phyloP scores from a whole-genome alignment of 2,888 invertebrate species.

The Pimpla rufipes region DNA sequence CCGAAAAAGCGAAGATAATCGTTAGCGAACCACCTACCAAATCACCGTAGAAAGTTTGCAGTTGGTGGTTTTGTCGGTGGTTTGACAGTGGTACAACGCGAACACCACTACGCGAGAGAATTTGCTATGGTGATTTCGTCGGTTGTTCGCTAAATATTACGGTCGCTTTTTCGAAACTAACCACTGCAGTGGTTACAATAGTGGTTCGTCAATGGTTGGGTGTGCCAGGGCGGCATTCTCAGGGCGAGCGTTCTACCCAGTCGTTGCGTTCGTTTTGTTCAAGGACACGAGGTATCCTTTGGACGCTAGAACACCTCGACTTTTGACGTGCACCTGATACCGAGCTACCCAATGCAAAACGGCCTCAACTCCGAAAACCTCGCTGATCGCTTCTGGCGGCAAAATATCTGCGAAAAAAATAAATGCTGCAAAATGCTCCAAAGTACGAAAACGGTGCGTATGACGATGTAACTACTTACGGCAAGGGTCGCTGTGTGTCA shows the following conservation, averaged over 20 bases:
- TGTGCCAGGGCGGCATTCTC: constrained; percentile 62
- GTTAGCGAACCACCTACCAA: too few relatives aligned
- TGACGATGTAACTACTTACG: constrained; percentile 86
- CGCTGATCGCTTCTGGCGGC: constrained; percentile 87
- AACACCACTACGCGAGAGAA: too few relatives aligned
- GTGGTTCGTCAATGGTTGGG: too few relatives aligned
- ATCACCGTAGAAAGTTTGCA: too few relatives aligned
- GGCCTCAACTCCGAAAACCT: constrained; percentile 86
- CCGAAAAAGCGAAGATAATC: too few relatives aligned
- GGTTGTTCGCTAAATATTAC: too few relatives aligned
- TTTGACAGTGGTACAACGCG: too few relatives aligned
- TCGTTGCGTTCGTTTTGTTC: constrained; percentile 37
- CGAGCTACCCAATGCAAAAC: constrained; percentile 91
- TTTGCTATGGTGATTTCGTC: too few relatives aligned
- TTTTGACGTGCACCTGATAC: constrained; percentile 96
- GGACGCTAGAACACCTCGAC: constrained; percentile 95
- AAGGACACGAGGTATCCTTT: constrained; percentile 93
- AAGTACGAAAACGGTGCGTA: too few relatives aligned
- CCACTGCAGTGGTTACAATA: too few relatives aligned
- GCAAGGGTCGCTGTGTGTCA: constrained; percentile 98
- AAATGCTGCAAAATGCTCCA: not conserved
- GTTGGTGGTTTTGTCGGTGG: too few relatives aligned
- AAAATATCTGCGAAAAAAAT: constrained; percentile 87
- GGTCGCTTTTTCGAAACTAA: too few relatives aligned
- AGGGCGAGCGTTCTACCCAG: constrained; percentile 22